Evolutionary conservation across 1,140 invertebrate genomes (phyloP).

Genomic region (Caenorhabditis briggsae): DNA sequence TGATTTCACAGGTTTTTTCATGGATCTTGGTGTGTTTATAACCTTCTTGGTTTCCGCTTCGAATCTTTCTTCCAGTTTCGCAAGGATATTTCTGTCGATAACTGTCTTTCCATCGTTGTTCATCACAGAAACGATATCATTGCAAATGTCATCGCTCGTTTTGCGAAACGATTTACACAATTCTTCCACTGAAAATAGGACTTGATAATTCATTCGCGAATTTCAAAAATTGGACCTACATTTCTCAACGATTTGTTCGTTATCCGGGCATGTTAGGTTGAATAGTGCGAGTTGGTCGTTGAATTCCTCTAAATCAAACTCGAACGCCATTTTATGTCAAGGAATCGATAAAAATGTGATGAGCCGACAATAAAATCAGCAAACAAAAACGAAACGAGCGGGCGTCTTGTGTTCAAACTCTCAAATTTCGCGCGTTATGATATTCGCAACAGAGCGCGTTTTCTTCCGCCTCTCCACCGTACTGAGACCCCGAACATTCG

Average conservation of each 20-base stretch:
- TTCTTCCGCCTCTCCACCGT: too few species aligned
- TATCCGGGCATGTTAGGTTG: background rate
- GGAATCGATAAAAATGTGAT: background rate
- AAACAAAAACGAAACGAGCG: background rate
- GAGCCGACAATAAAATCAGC: background rate
- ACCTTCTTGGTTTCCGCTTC: background rate
- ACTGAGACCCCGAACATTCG: too few species aligned
- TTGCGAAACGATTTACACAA: slow-evolving; percentile 6
- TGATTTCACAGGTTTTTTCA: slow-evolving; percentile 7
- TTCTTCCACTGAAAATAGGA: slow-evolving; percentile 13
- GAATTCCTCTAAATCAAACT: slow-evolving; percentile 13
- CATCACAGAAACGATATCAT: slow-evolving; percentile 12
- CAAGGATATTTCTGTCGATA: background rate
- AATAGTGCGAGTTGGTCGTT: slow-evolving; percentile 13
- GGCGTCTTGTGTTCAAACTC: background rate
- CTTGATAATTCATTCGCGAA: too few species aligned
- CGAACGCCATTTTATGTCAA: slow-evolving; percentile 14
- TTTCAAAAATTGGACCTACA: background rate
- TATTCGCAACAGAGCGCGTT: slow-evolving; percentile 17
- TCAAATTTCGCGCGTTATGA: slow-evolving; percentile 18
- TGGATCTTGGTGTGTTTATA: background rate
- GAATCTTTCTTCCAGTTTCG: background rate
- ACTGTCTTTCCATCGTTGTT: background rate
- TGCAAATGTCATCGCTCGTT: background rate
- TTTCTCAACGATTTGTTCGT: background rate